Percentiles rank a stretch among this genome's conserved stretches.
These are phyloP conservation scores for Crepidodera aurea DNA, from an alignment of 2,888 invertebrate species.

Conservation along the genomic window DNA sequence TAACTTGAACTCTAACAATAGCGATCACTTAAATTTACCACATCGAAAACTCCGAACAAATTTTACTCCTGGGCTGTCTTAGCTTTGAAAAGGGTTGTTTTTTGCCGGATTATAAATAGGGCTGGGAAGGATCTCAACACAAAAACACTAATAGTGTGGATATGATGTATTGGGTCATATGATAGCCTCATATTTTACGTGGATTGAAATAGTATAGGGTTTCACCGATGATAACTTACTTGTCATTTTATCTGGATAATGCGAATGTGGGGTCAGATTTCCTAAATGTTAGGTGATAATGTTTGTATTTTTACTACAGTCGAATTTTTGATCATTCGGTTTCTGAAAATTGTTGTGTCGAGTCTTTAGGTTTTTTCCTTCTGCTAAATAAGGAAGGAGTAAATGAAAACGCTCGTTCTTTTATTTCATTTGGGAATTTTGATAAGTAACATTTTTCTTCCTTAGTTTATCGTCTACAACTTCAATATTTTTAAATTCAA, in stretches of 20 bases:
- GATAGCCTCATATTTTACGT: conserved; percentile 29
- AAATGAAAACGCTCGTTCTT: too few relatives aligned
- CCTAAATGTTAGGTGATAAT: conserved; percentile 6
- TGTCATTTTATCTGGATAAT: conserved; percentile 12
- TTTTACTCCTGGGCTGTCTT: conserved; percentile 14
- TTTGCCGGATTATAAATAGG: conserved; percentile 29
- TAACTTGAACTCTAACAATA: too few relatives aligned
- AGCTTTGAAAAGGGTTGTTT: conserved; percentile 32
- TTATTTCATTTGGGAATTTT: too few relatives aligned
- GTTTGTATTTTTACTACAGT: background rate
- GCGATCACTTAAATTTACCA: too few relatives aligned
- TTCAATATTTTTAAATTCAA: too few relatives aligned
- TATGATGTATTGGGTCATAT: conserved; percentile 30
- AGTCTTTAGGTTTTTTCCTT: background rate
- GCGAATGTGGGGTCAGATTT: background rate
- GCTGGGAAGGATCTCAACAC: conserved; percentile 17
- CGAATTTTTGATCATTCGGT: background rate
- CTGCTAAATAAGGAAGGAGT: too few relatives aligned
- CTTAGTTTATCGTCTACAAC: too few relatives aligned
- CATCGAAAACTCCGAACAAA: conserved; percentile 9
- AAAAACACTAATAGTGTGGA: conserved; percentile 32
- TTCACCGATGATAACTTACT: conserved; percentile 21
- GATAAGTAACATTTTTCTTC: too few relatives aligned
- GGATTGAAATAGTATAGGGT: conserved; percentile 25
- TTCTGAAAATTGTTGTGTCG: background rate